These are phyloP conservation scores for Camptogramma bilineatum DNA, from an alignment of 2,888 invertebrate species.

Conservation along the genomic window DNA sequence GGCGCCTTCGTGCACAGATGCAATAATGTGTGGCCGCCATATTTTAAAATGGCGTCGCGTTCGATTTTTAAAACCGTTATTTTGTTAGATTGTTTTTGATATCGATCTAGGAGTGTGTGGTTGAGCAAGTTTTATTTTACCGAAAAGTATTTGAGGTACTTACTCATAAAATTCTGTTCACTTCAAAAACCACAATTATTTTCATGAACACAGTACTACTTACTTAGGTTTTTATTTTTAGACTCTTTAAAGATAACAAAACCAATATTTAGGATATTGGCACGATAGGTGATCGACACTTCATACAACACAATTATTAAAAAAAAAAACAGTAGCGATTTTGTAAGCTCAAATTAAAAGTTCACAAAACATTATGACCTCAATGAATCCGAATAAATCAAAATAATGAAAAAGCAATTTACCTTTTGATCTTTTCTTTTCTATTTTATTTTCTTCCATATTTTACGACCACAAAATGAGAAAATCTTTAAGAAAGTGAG, in stretches of 20 bases:
- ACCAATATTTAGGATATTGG: too few relatives aligned
- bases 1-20: slow-evolving; percentile 63
- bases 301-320: too few relatives aligned
- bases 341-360: neutral
- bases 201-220: too few relatives aligned
- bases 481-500: slow-evolving; percentile 32
- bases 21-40: slow-evolving; percentile 69
- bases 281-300: too few relatives aligned
- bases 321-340: neutral
- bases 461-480: slow-evolving; percentile 19
- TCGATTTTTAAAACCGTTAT: slow-evolving; percentile 64
- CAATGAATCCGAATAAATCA: neutral
- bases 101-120: neutral
- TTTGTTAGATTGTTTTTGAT: slow-evolving; percentile 46
- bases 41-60: slow-evolving; percentile 72
- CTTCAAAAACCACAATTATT: too few relatives aligned
- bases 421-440: slow-evolving; percentile 36
- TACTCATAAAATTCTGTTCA: too few relatives aligned
- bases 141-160: neutral
- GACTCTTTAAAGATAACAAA: too few relatives aligned
- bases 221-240: too few relatives aligned
- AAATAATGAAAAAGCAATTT: slow-evolving; percentile 4
- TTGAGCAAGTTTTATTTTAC: neutral
- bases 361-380: neutral
- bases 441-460: slow-evolving; percentile 26